phyloP scores from a whole-genome alignment of 2,888 invertebrate genomes.

The Macrophya annulata region DNA sequence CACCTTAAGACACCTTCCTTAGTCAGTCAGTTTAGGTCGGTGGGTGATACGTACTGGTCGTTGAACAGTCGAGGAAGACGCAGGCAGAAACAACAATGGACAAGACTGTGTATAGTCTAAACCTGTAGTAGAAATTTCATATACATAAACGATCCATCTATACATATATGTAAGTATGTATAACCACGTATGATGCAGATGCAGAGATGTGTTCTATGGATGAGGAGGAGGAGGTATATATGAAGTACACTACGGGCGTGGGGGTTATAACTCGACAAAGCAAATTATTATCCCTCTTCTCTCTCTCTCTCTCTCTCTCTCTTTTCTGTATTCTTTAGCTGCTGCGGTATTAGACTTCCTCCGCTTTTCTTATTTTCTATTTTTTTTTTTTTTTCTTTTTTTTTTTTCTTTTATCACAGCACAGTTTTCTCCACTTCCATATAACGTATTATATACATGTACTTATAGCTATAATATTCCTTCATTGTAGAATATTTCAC shows the following conservation, averaged over 20 bases:
- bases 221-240: too few relatives aligned
- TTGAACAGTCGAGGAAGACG: constrained; percentile 26
- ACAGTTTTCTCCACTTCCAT: not conserved
- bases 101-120: not conserved
- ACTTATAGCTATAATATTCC: too few relatives aligned
- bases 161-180: not conserved
- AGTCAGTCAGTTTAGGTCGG: not conserved
- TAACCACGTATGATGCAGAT: not conserved
- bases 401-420: not conserved
- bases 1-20: constrained; percentile 45
- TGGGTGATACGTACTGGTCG: not conserved
- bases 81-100: constrained; percentile 47
- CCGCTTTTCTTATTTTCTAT: not conserved
- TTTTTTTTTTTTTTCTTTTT: not conserved
- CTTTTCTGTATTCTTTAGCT: not conserved
- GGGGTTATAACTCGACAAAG: constrained; percentile 37
- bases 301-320: not conserved
- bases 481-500: not conserved
- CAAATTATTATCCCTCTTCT: constrained; percentile 43
- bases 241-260: constrained; percentile 19
- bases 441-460: not conserved
- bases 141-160: too few relatives aligned
- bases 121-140: not conserved
- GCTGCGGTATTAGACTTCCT: not conserved
- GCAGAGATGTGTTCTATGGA: not conserved